Conservation (phyloP, 2,797 vertebrate species). For the Huso huso region DNA sequence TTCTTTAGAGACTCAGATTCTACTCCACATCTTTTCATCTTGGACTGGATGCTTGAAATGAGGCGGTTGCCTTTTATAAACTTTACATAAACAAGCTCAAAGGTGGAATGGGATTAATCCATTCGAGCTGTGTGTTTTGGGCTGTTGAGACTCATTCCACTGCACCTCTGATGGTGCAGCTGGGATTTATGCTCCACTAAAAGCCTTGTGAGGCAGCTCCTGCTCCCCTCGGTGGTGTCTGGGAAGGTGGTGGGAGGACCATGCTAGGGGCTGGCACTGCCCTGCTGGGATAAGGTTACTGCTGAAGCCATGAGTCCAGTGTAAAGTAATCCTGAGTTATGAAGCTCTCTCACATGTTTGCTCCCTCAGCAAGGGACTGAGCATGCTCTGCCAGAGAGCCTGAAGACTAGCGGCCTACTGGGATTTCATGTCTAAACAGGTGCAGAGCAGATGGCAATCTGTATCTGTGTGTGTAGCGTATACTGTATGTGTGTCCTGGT, state of each 20-base stretch:
- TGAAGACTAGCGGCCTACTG: constrained; percentile 40
- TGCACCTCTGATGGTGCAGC: constrained; percentile 48
- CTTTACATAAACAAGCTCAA: too few species aligned
- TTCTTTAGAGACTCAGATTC: too few species aligned
- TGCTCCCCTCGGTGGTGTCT: too few species aligned
- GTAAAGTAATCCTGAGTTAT: constrained; percentile 53
- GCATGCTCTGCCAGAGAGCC: constrained; percentile 20
- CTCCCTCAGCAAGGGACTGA: constrained; percentile 11
- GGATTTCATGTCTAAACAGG: constrained; percentile 49
- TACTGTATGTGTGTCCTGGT: too few species aligned
- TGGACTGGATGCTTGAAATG: too few species aligned
- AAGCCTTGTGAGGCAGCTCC: constrained; percentile 16
- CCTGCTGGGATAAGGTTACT: constrained; percentile 46
- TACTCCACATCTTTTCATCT: too few species aligned
- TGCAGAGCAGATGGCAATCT: constrained; percentile 27
- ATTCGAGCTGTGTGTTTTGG: too few species aligned
- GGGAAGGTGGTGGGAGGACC: too few species aligned
- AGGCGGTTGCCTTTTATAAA: constrained; percentile 26
- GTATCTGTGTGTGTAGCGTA: constrained; percentile 1
- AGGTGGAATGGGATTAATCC: too few species aligned
- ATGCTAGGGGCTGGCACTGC: constrained; percentile 24
- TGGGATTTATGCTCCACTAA: constrained; percentile 29
- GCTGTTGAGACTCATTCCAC: constrained; percentile 45
- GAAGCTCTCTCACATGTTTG: constrained; percentile 51
- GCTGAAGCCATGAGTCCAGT: constrained; percentile 58